These are phyloP conservation scores for Turritopsis rubra DNA, from an alignment of 30 jellyfish, hydroid and myxozoan genomes.

Conservation along the genomic window DNA sequence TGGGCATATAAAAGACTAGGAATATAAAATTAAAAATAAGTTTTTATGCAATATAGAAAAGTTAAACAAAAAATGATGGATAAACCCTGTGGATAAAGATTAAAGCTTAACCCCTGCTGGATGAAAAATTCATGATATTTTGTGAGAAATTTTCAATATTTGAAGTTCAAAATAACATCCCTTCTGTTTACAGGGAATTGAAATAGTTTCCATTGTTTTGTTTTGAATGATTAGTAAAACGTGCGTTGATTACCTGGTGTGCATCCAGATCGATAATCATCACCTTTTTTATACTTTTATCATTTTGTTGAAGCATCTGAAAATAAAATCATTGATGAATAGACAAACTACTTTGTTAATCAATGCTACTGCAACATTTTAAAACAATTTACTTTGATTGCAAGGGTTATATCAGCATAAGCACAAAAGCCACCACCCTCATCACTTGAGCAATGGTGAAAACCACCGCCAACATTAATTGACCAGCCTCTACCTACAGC, in stretches of 20 bases:
- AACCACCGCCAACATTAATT: conserved; percentile 87
- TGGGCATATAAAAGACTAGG: neutral
- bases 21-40: neutral
- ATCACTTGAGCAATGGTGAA: conserved; percentile 82
- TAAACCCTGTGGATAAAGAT: no score
- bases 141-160: no score
- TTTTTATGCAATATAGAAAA: no score
- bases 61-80: no score
- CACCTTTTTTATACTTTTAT: conserved; percentile 37
- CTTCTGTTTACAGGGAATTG: no score
- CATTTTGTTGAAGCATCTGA: conserved; percentile 43
- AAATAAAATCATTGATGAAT: neutral
- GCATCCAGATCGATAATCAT: conserved; percentile 93
- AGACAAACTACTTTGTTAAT: neutral
- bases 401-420: conserved; percentile 86
- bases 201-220: no score
- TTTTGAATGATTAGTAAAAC: no score
- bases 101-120: no score
- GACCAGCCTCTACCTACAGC: conserved; percentile 85
- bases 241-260: conserved; percentile 59
- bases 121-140: no score
- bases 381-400: conserved; percentile 81
- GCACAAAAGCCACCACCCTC: conserved; percentile 96
- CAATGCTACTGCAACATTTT: neutral
- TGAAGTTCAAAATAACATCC: no score